A percentile compares a stretch with the other conserved stretches of the same genome.
These are phyloP conservation scores for Erebia aethiops DNA, from an alignment of 2,888 invertebrate species.

Conservation along the genomic window DNA sequence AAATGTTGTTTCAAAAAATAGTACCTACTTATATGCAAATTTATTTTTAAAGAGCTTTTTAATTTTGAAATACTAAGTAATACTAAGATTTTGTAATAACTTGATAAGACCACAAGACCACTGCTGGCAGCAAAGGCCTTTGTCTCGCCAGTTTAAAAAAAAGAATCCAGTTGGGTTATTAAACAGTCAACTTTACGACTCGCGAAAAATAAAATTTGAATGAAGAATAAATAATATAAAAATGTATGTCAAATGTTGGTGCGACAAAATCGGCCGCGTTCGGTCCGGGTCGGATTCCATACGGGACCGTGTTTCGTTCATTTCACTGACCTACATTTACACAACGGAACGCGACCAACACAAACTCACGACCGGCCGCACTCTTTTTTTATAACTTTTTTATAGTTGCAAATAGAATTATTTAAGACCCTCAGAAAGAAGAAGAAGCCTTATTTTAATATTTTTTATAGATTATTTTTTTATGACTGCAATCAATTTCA, in stretches of 20 bases:
- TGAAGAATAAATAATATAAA: slow-evolving; percentile 52
- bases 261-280: slow-evolving; percentile 67
- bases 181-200: slow-evolving; percentile 13
- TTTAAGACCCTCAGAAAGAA: slow-evolving; percentile 11
- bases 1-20: not conserved
- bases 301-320: slow-evolving; percentile 78
- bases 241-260: slow-evolving; percentile 63
- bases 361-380: slow-evolving; percentile 37
- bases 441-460: slow-evolving; percentile 11
- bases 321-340: slow-evolving; percentile 80
- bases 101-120: not conserved
- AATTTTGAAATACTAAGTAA: not conserved
- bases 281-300: slow-evolving; percentile 71
- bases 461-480: not conserved
- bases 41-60: not conserved
- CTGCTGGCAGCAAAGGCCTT: not conserved
- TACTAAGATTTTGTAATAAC: not conserved
- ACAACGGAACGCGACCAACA: slow-evolving; percentile 47
- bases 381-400: slow-evolving; percentile 36
- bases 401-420: slow-evolving; percentile 34
- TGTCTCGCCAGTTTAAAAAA: not conserved
- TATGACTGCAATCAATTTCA: no score
- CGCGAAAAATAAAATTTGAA: slow-evolving; percentile 31
- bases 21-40: not conserved
- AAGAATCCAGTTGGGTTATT: not conserved